These are phyloP conservation scores for Pecten maximus DNA, from an alignment of 2,888 invertebrate species.

Conservation along the genomic window DNA sequence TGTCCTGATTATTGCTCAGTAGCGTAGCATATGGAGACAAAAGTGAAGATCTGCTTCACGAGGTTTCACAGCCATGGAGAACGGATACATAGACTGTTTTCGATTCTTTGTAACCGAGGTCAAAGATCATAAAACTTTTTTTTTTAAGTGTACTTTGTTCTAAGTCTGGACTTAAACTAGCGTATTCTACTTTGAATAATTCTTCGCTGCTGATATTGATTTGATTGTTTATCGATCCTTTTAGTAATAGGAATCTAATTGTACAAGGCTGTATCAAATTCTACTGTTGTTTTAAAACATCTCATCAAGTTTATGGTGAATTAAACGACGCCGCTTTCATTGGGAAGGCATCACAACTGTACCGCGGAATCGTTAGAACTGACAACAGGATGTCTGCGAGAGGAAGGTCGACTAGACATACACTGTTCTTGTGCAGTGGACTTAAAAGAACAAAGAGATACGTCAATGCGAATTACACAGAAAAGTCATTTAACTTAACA, in stretches of 20 bases:
- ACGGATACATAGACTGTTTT: neutral
- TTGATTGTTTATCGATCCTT: neutral
- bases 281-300: neutral
- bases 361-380: neutral
- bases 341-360: neutral
- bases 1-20: neutral
- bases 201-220: neutral
- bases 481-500: slow-evolving; percentile 28
- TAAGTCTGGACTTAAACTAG: too few species aligned
- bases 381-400: neutral
- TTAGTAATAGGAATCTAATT: neutral
- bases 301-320: neutral
- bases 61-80: neutral
- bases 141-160: too few species aligned
- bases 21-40: neutral
- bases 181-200: neutral
- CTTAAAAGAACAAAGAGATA: slow-evolving; percentile 20
- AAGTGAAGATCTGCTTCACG: neutral
- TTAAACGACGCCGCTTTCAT: neutral
- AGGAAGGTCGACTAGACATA: neutral
- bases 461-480: neutral
- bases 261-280: neutral
- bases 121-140: too few species aligned
- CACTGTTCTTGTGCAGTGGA: neutral
- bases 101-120: neutral